Base-by-base conservation (phyloP, 2,888 invertebrate species). In the Hemithea aestivaria region DNA sequence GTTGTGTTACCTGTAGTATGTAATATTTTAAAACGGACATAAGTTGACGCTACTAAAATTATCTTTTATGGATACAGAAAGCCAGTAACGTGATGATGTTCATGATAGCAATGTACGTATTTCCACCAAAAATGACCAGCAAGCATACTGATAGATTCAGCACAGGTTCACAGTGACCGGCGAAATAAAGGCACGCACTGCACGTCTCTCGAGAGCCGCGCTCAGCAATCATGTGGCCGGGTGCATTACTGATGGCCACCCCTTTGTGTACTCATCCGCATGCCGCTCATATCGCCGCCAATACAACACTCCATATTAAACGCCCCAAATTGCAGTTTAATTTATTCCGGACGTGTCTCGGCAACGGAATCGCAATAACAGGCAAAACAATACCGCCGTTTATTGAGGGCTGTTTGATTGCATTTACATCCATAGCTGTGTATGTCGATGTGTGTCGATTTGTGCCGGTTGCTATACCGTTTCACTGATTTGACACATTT, bases 271-370 rank as follows among this genome's bases (percentile, higher is more conserved):
- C 79, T 78, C 80, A 81, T 81, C 79, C 75, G 73, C 66, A 80
- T 81, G 78, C 81, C 59, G 75, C 71, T 76, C 80, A 76, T 83
- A 83, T 81, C 78, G 69, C 60, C 62, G 63, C 62, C 60, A 73
- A 73, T 75, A 81, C 82, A 82, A 78, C 78, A 80, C 79, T 80
- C 75, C 81, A 80, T 82, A 84, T 83, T 84, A 84, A 84, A 83
- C 71, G 76, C 73, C 68, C 79, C 77, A 82, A 87, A 87, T 83
- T 83, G 82, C 79, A 81, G 73, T 84, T 84, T 83, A 84, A 85
- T 84, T 83, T 85, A 87, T 87, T 83, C 85, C 62, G 79, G 61
- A 74, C 85, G 85, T 85, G 85, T 84, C 80, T 77, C 81, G 76
- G 81, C 79, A 83, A 80, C 77, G 73, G 77, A 80, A 80, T 82